phyloP scores from a whole-genome alignment of 2,113 vertebrate genomes.

The Microtus oregoni region DNA sequence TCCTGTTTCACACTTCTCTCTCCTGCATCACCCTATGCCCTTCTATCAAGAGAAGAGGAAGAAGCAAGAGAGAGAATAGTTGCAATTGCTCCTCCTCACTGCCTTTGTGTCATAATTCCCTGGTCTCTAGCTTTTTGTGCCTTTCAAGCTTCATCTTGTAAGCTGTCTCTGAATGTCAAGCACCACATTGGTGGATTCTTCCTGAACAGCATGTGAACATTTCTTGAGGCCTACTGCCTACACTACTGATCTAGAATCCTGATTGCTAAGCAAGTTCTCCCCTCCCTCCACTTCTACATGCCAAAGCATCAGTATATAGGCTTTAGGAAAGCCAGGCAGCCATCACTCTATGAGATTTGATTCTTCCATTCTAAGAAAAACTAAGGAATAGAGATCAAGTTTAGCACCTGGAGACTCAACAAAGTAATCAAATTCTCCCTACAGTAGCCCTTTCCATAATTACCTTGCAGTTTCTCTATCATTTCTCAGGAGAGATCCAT shows the following conservation, averaged over 20 bases:
- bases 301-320: too few relatives aligned
- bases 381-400: background rate
- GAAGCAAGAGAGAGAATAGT: accelerated
- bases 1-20: background rate
- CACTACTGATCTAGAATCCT: background rate
- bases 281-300: background rate
- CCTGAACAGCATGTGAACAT: background rate
- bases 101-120: background rate
- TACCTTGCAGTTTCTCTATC: background rate
- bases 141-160: background rate
- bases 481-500: background rate
- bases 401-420: background rate
- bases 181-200: background rate
- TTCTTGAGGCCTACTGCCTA: background rate
- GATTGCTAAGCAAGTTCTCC: background rate
- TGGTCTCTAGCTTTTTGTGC: accelerated
- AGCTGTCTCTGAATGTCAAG: background rate
- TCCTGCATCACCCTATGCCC: background rate
- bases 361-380: background rate
- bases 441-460: background rate
- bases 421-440: background rate
- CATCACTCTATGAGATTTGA: background rate
- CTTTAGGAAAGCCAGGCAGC: background rate
- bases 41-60: background rate
- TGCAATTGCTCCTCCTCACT: background rate